Evolutionary conservation across 1,140 invertebrate species (phyloP), one percentile per base, ranked within the genome.

Genomic region (Heliconius eleuchia): DNA sequence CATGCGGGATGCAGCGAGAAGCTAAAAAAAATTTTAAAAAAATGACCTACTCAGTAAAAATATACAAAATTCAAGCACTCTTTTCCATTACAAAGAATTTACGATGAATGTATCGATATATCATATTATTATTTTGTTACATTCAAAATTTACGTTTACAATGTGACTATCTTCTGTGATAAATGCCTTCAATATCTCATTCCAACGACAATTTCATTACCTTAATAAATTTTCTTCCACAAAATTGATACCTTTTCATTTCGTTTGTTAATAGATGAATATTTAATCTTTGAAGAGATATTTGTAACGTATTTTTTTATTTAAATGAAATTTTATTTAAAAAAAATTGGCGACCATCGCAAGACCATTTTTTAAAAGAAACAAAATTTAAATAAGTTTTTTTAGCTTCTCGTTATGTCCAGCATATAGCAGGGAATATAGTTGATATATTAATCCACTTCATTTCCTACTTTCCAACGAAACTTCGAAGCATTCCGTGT

Each of bases 141-240:
- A 30, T 27, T 66, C 23, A 66, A 66, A 27, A 66, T 66, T 16
- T 66, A 66, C 60, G 23, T 23, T 8, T 13, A 66, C 23, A 66
- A 30, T 66, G 60, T 66, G 60, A 30, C 23, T 66, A 30, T 11
- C 3, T 30, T 66, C 60, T 3, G 13, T 66, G 27, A 66, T 66
- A 66, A 66, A 66, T 66, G 27, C 3, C 23, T 66, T 30, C 27
- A 66, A 66, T 30, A 66, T 66, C 83, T 71, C 80, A 81, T 78
- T 80, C 76, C 80, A 72, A 66, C 71, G 77, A 79, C 77, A 85
- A 87, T 87, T 85, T 79, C 85, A 88, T 88, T 88, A 88, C 57
- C 77, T 74, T 81, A 83, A 87, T 86, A 82, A 89, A 85, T 87
- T 82, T 83, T 77, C 77, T 80, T 34, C 30, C 23, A 37, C 77